A percentile compares a stretch with the other conserved stretches of the same genome.
These are phyloP conservation scores for Tetramorium simillimum DNA, from an alignment of 1,140 invertebrate genomes.

Conservation along the genomic window DNA sequence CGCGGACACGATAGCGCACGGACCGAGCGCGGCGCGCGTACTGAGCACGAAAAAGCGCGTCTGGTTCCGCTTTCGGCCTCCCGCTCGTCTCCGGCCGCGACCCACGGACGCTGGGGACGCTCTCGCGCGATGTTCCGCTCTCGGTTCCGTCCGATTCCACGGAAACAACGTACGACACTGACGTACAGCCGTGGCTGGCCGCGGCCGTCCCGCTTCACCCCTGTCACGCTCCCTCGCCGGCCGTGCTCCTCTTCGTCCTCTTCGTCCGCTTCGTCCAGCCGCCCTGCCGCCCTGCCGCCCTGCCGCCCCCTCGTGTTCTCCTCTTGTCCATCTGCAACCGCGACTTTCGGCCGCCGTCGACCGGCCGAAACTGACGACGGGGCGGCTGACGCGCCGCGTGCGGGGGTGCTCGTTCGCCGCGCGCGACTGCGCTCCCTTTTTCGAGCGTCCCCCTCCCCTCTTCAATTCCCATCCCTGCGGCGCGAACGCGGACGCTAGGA, in stretches of 20 bases:
- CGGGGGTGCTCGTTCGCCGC: constrained; percentile 68
- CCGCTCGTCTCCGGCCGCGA: constrained; percentile 66
- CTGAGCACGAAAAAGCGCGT: constrained; percentile 71
- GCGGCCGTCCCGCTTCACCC: constrained; percentile 30
- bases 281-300: background rate
- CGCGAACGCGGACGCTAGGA: constrained; percentile 23
- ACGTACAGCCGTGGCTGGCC: constrained; percentile 3
- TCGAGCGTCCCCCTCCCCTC: constrained; percentile 17
- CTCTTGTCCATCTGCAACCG: constrained; percentile 39
- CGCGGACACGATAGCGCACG: constrained; percentile 51
- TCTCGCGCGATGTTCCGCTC: constrained; percentile 55
- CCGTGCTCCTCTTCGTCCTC: constrained; percentile 2
- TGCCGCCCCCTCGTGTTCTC: constrained; percentile 29
- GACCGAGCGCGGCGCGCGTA: constrained; percentile 70
- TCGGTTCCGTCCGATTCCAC: constrained; percentile 63
- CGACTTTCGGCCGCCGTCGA: constrained; percentile 75
- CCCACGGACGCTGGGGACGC: constrained; percentile 19
- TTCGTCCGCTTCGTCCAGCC: too few species aligned
- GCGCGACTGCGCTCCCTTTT: constrained; percentile 73
- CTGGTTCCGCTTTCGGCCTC: constrained; percentile 67
- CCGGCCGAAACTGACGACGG: constrained; percentile 76
- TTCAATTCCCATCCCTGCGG: background rate
- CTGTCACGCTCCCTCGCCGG: background rate
- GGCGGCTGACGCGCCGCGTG: constrained; percentile 60
- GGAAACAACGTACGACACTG: constrained; percentile 67